Evolutionary conservation across 2,888 invertebrate genomes (phyloP).

Genomic region (Agrotis exclamationis): DNA sequence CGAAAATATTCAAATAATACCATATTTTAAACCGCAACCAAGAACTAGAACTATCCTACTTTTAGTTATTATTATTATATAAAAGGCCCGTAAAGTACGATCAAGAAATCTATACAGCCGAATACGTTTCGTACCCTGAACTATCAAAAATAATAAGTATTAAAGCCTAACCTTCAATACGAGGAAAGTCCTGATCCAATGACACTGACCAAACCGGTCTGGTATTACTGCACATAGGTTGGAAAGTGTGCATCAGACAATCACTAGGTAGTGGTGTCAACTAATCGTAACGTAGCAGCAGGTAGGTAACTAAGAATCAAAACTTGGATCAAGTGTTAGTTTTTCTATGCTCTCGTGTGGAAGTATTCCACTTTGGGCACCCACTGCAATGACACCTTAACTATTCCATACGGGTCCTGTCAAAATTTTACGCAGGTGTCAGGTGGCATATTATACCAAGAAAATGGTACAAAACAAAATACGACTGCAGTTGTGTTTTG

Average conservation of each 20-base stretch:
- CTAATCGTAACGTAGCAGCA: too few species aligned
- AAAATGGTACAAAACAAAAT: neutral
- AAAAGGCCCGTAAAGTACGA: neutral
- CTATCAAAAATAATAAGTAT: neutral
- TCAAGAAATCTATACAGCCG: neutral
- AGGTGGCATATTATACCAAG: too few species aligned
- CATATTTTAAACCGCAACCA: constrained; percentile 11
- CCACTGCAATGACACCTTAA: too few species aligned
- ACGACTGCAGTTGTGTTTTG: neutral
- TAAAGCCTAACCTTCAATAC: constrained; percentile 3
- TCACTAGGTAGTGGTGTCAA: too few species aligned
- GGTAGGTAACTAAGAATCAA: neutral
- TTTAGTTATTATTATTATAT: neutral
- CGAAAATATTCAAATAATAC: constrained; percentile 45
- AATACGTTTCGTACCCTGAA: neutral
- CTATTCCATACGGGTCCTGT: too few species aligned
- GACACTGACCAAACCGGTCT: constrained; percentile 22
- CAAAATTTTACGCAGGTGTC: too few species aligned
- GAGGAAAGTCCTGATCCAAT: neutral
- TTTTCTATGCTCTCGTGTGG: too few species aligned
- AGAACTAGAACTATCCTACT: neutral
- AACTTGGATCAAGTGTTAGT: too few species aligned
- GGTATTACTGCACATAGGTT: neutral
- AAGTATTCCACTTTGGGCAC: too few species aligned
- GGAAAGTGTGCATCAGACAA: neutral